A percentile compares a stretch with the other conserved stretches of the same genome.
phyloP scores from a whole-genome alignment of 2,888 invertebrate species.

The Hanleya hanleyi region DNA sequence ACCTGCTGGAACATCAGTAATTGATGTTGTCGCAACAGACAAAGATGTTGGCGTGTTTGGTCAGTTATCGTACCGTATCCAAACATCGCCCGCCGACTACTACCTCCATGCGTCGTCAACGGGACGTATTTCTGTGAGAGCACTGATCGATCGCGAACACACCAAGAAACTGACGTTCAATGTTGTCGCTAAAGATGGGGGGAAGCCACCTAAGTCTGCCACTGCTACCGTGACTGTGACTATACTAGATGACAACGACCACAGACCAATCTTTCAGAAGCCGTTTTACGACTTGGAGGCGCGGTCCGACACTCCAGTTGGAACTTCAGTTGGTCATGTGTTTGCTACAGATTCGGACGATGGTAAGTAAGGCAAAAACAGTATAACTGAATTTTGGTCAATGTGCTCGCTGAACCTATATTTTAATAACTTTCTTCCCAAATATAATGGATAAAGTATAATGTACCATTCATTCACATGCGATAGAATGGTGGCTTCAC shows the following conservation, averaged over 20 bases:
- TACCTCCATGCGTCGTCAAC: neutral
- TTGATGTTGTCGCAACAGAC: neutral
- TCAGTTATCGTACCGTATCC: neutral
- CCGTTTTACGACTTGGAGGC: neutral
- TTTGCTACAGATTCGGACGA: neutral
- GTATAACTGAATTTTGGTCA: no score
- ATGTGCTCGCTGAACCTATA: no score
- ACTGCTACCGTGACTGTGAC: neutral
- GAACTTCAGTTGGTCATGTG: neutral
- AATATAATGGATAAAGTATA: no score
- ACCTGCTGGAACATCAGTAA: neutral
- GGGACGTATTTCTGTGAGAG: neutral
- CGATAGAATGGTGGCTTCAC: no score
- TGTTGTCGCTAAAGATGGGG: neutral
- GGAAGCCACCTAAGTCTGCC: neutral
- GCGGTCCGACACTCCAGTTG: neutral
- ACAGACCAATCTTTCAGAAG: neutral
- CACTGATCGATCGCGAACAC: neutral
- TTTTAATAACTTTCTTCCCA: no score
- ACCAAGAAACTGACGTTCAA: neutral
- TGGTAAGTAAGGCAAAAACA: no score
- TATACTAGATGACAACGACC: neutral
- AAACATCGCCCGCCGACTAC: neutral
- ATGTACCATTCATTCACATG: no score
- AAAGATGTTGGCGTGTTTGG: conserved; percentile 3